phyloP scores from a whole-genome alignment of 2,113 vertebrate species.

The Sebastes fasciatus region DNA sequence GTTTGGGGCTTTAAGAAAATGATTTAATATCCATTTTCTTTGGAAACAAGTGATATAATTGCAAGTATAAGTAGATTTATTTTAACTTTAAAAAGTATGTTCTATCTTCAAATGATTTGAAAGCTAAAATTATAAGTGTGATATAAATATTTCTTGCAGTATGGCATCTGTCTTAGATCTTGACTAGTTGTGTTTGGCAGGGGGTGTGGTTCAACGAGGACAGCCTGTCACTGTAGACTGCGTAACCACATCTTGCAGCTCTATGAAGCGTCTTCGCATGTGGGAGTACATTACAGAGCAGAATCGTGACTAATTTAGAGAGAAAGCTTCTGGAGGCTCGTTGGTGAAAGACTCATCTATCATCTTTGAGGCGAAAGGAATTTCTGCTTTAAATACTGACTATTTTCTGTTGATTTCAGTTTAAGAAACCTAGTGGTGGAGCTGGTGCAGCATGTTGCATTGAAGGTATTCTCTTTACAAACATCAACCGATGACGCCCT shows the following conservation, averaged over 20 bases:
- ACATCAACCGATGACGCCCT: background rate
- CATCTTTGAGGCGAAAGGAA: background rate
- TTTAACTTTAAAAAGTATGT: background rate
- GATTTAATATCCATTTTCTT: background rate
- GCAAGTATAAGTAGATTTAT: background rate
- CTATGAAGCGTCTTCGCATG: conserved; percentile 20
- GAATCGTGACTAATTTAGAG: conserved; percentile 62
- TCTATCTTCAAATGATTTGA: background rate
- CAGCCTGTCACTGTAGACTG: conserved; percentile 20
- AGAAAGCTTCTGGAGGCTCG: conserved; percentile 13
- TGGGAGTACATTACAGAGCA: conserved; percentile 48
- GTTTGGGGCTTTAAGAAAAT: background rate
- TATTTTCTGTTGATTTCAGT: background rate
- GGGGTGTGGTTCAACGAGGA: conserved; percentile 19
- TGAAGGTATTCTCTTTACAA: background rate
- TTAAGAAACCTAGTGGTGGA: background rate
- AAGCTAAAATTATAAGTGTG: background rate
- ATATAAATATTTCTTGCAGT: background rate
- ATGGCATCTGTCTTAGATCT: background rate
- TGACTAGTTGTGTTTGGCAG: background rate
- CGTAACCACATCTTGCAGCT: conserved; percentile 14
- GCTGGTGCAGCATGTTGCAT: background rate
- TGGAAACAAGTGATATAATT: background rate
- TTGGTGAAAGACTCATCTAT: conserved; percentile 9
- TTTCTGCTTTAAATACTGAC: background rate